These are phyloP conservation scores for Pterocles gutturalis DNA, from an alignment of 2,113 vertebrate species.

Conservation along the genomic window DNA sequence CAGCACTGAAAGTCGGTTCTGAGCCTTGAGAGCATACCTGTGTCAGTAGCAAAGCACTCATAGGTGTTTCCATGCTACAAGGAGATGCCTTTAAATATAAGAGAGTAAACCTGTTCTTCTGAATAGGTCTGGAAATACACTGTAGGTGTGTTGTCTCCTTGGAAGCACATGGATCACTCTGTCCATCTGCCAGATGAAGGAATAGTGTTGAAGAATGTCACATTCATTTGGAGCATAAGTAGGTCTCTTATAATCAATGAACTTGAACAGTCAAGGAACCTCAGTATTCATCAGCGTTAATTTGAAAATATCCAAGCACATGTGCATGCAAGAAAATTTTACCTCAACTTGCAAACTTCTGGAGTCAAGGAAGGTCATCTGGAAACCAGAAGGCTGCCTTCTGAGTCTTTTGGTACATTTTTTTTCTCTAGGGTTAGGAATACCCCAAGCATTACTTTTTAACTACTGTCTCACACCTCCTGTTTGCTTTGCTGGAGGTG, in stretches of 20 bases:
- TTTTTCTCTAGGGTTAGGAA: not conserved
- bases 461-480: accelerated
- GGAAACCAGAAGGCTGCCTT: not conserved
- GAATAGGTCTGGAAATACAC: accelerated
- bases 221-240: not conserved
- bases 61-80: not conserved
- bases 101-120: not conserved
- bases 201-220: not conserved
- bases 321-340: not conserved
- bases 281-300: not conserved
- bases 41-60: not conserved
- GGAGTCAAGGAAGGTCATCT: not conserved
- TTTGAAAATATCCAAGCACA: not conserved
- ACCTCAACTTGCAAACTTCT: not conserved
- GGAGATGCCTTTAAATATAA: not conserved
- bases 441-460: not conserved
- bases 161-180: not conserved
- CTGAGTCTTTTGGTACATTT: not conserved
- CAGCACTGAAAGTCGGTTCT: not conserved
- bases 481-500: not conserved
- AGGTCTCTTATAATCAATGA: not conserved
- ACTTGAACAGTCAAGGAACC: not conserved
- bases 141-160: not conserved
- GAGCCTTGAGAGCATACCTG: not conserved
- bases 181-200: not conserved